Evolutionary conservation across 2,113 vertebrate species (phyloP).

Genomic region (Aix galericulata): DNA sequence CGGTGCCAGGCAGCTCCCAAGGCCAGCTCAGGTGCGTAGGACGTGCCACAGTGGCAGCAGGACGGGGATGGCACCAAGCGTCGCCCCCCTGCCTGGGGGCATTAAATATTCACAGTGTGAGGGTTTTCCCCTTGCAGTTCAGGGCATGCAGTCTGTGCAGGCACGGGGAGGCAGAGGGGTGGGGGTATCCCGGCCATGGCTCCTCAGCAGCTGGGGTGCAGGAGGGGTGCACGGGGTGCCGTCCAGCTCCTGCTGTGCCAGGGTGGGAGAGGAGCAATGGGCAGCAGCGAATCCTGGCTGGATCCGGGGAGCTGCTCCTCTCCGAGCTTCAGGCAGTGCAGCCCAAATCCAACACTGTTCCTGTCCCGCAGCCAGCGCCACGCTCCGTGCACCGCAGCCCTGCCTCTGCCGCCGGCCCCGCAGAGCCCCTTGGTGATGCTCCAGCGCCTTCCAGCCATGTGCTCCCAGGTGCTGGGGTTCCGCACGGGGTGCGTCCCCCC

Average conservation of each 20-base stretch:
- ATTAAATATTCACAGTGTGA: slow-evolving; percentile 80
- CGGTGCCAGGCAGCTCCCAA: not conserved
- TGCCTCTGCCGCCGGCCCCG: not conserved
- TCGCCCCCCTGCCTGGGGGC: not conserved
- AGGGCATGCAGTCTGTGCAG: not conserved
- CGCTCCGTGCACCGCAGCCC: rapidly evolving
- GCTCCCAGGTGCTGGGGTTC: not conserved
- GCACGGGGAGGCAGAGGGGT: not conserved
- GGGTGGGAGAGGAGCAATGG: not conserved
- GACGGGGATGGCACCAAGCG: not conserved
- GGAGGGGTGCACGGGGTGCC: not conserved
- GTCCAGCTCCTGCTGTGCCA: not conserved
- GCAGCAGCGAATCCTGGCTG: not conserved
- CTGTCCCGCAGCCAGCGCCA: not conserved
- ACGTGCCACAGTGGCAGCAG: not conserved
- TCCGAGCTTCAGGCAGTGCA: not conserved
- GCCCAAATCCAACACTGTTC: rapidly evolving
- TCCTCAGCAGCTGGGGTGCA: not conserved
- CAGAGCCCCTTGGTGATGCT: not conserved
- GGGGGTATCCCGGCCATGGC: not conserved
- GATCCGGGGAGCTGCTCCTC: not conserved
- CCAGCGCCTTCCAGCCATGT: not conserved
- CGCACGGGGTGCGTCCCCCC: not conserved
- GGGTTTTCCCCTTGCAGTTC: slow-evolving; percentile 33
- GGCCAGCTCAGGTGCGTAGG: slow-evolving; percentile 52